A percentile compares a stretch with the other conserved stretches of the same genome.
Evolutionary conservation across 2,888 invertebrate genomes (phyloP).

Genomic region (Eutolmus rufibarbis): DNA sequence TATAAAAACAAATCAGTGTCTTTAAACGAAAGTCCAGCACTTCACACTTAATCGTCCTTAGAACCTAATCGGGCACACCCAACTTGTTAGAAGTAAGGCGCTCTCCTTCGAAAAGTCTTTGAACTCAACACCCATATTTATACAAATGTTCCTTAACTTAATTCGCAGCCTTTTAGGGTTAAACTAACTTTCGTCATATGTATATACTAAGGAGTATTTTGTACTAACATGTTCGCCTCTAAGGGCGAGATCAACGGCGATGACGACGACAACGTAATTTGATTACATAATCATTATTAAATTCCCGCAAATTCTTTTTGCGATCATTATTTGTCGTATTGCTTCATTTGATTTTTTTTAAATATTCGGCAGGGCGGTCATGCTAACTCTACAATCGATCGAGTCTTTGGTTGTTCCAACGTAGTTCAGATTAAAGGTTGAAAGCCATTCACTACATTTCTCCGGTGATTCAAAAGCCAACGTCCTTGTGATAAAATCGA

Average conservation of each 20-base stretch:
- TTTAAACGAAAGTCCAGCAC: slow-evolving; percentile 13
- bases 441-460: slow-evolving; percentile 88
- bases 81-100: neutral
- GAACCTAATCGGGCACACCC: neutral
- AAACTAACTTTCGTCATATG: neutral
- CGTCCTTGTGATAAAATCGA: slow-evolving; percentile 85
- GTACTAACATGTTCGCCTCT: neutral
- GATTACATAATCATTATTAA: neutral
- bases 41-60: neutral
- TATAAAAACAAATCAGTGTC: neutral
- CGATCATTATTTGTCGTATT: neutral
- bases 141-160: slow-evolving; percentile 15
- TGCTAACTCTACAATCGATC: slow-evolving; percentile 86
- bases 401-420: slow-evolving; percentile 73
- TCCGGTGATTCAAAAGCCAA: slow-evolving; percentile 86
- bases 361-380: slow-evolving; percentile 47
- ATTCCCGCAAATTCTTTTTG: neutral
- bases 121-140: neutral
- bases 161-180: neutral
- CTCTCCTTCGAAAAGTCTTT: neutral
- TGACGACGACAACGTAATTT: neutral
- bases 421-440: slow-evolving; percentile 79
- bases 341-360: slow-evolving; percentile 41
- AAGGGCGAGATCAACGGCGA: neutral
- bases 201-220: slow-evolving; percentile 7